These are phyloP conservation scores for Latrodectus elegans DNA, from an alignment of 2,888 invertebrate genomes.

Conservation along the genomic window DNA sequence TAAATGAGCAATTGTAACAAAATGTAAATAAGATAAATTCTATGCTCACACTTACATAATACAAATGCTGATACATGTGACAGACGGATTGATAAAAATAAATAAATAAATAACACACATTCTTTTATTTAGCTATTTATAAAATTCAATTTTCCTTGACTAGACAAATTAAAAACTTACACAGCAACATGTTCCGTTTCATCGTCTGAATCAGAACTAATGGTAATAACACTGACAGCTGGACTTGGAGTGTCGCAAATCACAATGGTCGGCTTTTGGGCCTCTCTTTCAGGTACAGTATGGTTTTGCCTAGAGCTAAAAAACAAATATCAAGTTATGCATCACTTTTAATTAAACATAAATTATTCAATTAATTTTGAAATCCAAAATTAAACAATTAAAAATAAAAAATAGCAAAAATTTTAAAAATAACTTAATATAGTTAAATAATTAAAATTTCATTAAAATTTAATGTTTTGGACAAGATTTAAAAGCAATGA, in stretches of 20 bases:
- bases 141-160: neutral
- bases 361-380: neutral
- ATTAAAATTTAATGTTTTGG: neutral
- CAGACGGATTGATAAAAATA: too few species aligned
- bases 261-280: conserved; percentile 88
- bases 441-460: neutral
- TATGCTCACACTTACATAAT: too few species aligned
- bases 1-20: too few species aligned
- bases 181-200: conserved; percentile 75
- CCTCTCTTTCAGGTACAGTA: conserved; percentile 71
- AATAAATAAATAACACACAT: too few species aligned
- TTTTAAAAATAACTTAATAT: neutral
- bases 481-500: neutral
- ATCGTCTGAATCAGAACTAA: conserved; percentile 96
- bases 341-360: neutral
- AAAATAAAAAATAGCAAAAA: neutral
- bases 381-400: neutral
- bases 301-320: conserved; percentile 71
- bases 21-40: too few species aligned
- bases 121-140: too few species aligned
- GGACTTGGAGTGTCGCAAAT: conserved; percentile 97
- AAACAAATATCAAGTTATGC: neutral
- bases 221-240: conserved; percentile 94
- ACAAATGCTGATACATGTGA: too few species aligned
- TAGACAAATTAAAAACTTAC: conserved; percentile 39